Base-by-base conservation (phyloP, 53 echinoderm and acorn worm species). In the Holothuria scabra region DNA sequence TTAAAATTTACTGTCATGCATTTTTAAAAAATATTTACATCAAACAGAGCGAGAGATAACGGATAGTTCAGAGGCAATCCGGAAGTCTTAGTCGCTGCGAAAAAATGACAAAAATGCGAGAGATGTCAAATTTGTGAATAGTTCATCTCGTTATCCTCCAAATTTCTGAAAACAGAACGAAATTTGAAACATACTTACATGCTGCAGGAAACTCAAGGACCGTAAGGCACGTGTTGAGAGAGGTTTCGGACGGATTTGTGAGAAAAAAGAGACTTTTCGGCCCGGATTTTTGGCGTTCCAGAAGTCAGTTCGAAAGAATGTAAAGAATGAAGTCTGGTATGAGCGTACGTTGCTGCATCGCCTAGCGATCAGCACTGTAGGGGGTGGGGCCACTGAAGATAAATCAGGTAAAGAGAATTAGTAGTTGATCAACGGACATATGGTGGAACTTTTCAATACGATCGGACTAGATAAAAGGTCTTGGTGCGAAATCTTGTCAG, bases 21-120 rank as follows among this genome's bases (percentile, higher is more conserved):
- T 52, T 52, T 52, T 52, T 16, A 14, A 52, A 18, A 52, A 52
- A 18, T 52, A 52, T 52, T 52, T 16, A 52, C 52, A 18, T 52
- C 52, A 9, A 52, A 52, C 18, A 52, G 16, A 52, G 18, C 52
- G 52, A 52, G 52, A 52, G 52, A 52, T 52, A 52, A 52, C 52
- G 52, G 52, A 78, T 78, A 78, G 78, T 78, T 78, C 56, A 78
- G 56, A 78, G 92, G 87, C 87, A 87, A 87, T 94, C 97, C 97
- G 97, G 97, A 97, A 97, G 97, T 97, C 88, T 86, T 83, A 83
- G 83, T 85, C 94, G 92, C 85, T 76, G 90, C 95, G 92, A 87
- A 97, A 97, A 97, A 97, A 97, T 97, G 97, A 94, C 97, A 97
- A 97, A 94, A 94, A 97, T 97, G 94, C 85, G 86, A 97, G 92